These are phyloP conservation scores for Tethya wilhelma DNA, from an alignment of 37 sponge, comb jelly and placozoan species.

Conservation along the genomic window DNA sequence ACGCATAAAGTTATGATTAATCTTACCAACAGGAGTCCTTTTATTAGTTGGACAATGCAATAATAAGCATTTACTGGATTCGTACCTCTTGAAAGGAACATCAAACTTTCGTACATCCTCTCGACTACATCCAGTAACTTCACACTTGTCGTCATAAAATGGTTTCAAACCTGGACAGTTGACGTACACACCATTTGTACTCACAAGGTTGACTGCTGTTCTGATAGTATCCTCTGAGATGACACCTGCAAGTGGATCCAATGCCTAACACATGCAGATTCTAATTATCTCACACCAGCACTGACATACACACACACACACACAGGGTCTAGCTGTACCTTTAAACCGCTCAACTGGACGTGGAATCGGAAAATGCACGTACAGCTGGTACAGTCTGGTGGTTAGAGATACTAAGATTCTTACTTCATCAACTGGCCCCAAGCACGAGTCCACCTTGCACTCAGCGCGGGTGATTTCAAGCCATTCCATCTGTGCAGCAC, in stretches of 20 bases:
- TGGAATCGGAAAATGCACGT: not conserved
- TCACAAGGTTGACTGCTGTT: not conserved
- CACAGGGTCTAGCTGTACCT: not conserved
- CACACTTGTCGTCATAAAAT: not conserved
- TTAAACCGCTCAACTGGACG: not conserved
- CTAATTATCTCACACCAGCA: not conserved
- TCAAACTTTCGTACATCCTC: not conserved
- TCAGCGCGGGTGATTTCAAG: not conserved
- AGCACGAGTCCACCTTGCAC: not conserved
- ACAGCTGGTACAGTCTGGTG: not conserved
- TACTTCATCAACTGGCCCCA: not conserved
- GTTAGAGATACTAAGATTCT: not conserved
- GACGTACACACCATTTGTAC: not conserved
- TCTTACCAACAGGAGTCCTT: not conserved
- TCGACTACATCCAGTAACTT: not conserved
- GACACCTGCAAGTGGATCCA: not conserved
- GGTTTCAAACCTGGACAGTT: not conserved
- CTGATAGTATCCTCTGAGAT: not conserved
- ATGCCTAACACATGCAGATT: no score
- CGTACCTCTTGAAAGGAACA: not conserved
- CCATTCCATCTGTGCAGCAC: no score
- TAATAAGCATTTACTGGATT: not conserved
- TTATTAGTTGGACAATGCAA: not conserved
- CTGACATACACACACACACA: constrained; percentile 4
- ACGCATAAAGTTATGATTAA: no score